These are phyloP conservation scores for Drosophila setifemur DNA, from an alignment of 1,140 invertebrate species.

Conservation along the genomic window DNA sequence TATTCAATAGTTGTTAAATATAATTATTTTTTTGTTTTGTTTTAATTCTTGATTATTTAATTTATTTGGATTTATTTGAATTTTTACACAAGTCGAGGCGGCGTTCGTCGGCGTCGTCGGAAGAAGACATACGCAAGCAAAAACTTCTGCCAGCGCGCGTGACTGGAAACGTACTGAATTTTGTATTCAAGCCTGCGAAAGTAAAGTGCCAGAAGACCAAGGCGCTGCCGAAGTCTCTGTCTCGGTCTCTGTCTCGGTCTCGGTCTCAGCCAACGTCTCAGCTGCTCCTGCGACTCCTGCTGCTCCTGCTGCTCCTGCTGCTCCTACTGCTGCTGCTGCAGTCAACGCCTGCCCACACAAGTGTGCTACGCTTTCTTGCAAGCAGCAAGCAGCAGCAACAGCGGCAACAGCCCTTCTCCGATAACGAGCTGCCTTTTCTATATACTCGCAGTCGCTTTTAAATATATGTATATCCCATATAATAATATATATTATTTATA, in stretches of 20 bases:
- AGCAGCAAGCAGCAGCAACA: conserved; percentile 47
- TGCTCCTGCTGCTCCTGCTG: conserved; percentile 12
- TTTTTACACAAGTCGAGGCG: conserved; percentile 74
- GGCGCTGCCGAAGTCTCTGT: conserved; percentile 59
- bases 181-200: conserved; percentile 70
- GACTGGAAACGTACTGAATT: conserved; percentile 81
- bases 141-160: conserved; percentile 79
- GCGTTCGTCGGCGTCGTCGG: conserved; percentile 60
- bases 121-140: conserved; percentile 71
- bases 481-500: conserved; percentile 82
- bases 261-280: conserved; percentile 21
- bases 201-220: conserved; percentile 74
- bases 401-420: conserved; percentile 22
- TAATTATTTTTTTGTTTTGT: conserved; percentile 16
- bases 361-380: conserved; percentile 79
- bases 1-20: conserved; percentile 29
- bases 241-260: conserved; percentile 31
- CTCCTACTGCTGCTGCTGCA: conserved; percentile 45
- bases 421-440: conserved; percentile 58
- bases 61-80: conserved; percentile 46
- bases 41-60: conserved; percentile 22
- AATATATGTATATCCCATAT: conserved; percentile 78
- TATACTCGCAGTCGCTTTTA: conserved; percentile 58
- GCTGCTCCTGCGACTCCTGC: neutral
- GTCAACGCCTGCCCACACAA: conserved; percentile 67